Conservation (phyloP, 2,797 vertebrate species). For the Sebastes cheni region DNA sequence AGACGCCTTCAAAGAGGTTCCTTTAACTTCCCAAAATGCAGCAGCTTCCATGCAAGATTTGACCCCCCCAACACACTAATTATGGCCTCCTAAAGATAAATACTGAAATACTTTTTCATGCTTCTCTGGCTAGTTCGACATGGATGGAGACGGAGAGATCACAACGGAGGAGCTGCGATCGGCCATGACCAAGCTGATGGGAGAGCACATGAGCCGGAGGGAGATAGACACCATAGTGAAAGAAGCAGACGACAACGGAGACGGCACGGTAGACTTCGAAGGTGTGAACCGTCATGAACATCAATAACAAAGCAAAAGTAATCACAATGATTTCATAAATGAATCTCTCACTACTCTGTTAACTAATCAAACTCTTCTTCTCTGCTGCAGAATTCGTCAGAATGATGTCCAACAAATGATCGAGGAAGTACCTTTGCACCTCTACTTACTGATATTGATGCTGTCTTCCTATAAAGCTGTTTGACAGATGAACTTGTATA, state of each 20-base stretch:
- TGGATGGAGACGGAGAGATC: slow-evolving; percentile 97
- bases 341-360: neutral
- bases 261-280: slow-evolving; percentile 98
- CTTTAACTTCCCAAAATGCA: neutral
- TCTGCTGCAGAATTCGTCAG: slow-evolving; percentile 81
- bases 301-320: neutral
- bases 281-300: slow-evolving; percentile 74
- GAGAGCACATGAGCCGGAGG: slow-evolving; percentile 89
- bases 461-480: neutral
- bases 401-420: slow-evolving; percentile 84
- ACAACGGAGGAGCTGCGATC: slow-evolving; percentile 92
- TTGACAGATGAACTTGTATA: neutral
- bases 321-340: neutral
- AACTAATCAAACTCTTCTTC: neutral
- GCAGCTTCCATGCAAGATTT: neutral
- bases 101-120: neutral
- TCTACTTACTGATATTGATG: neutral
- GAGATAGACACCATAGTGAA: slow-evolving; percentile 94
- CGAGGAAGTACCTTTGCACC: slow-evolving; percentile 3
- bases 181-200: slow-evolving; percentile 95
- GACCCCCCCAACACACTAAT: neutral
- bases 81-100: neutral
- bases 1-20: slow-evolving; percentile 84
- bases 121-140: slow-evolving; percentile 87
- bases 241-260: slow-evolving; percentile 95